phyloP scores from a whole-genome alignment of 2,888 invertebrate species.

The Abrostola triplasia region DNA sequence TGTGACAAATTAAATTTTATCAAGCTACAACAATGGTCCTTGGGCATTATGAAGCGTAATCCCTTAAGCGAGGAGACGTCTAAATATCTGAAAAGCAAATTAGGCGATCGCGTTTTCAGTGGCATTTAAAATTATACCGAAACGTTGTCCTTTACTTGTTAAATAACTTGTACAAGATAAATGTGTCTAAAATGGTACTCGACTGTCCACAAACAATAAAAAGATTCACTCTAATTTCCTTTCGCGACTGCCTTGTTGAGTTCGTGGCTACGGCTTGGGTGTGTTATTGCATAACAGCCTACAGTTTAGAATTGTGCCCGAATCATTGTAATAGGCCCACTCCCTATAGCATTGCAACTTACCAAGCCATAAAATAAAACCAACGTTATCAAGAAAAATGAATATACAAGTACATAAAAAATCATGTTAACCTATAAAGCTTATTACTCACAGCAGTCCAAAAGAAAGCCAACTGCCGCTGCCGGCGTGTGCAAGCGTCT shows the following conservation, averaged over 20 bases:
- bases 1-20: constrained; percentile 76
- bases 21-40: constrained; percentile 71
- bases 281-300: too few relatives aligned
- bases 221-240: constrained; percentile 32
- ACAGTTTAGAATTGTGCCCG: too few relatives aligned
- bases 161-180: constrained; percentile 52
- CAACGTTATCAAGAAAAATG: too few relatives aligned
- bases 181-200: constrained; percentile 32
- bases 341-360: too few relatives aligned
- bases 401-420: too few relatives aligned
- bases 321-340: too few relatives aligned
- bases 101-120: constrained; percentile 64
- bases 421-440: too few relatives aligned
- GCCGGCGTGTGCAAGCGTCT: constrained; percentile 28
- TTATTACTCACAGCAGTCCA: too few relatives aligned
- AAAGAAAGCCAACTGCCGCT: constrained; percentile 11
- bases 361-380: too few relatives aligned
- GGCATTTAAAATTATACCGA: constrained; percentile 65
- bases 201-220: constrained; percentile 36
- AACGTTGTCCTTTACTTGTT: constrained; percentile 48
- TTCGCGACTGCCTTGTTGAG: too few relatives aligned
- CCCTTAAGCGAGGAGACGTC: constrained; percentile 64
- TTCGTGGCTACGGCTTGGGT: too few relatives aligned
- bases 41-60: constrained; percentile 69
- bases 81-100: constrained; percentile 69